phyloP scores from a whole-genome alignment of 2,888 invertebrate species.

The Trilocha varians region DNA sequence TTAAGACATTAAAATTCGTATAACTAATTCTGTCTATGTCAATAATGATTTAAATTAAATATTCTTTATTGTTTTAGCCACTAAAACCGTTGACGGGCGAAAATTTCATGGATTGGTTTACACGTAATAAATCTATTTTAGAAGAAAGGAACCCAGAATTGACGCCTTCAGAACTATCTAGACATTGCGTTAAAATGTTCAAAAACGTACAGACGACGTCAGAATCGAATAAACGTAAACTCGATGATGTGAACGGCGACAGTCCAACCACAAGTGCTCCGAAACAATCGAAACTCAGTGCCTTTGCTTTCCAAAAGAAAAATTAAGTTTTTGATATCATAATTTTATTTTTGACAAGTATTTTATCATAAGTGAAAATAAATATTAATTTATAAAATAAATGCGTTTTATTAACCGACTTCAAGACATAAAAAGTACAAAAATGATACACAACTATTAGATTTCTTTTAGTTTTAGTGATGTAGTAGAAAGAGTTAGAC shows the following conservation, averaged over 20 bases:
- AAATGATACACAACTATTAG: too few species aligned
- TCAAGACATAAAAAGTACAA: too few species aligned
- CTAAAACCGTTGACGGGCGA: conserved; percentile 51
- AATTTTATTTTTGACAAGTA: conserved; percentile 4
- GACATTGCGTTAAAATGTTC: conserved; percentile 66
- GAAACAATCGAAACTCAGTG: conserved; percentile 65
- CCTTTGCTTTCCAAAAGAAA: conserved; percentile 61
- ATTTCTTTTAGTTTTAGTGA: too few species aligned
- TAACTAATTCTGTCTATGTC: neutral
- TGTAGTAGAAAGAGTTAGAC: too few species aligned
- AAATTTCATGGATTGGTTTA: conserved; percentile 75
- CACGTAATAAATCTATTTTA: conserved; percentile 69
- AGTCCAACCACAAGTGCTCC: conserved; percentile 36
- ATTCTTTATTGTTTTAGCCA: conserved; percentile 30
- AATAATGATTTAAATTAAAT: neutral
- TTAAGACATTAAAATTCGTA: neutral
- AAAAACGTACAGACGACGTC: conserved; percentile 46
- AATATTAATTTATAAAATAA: neutral
- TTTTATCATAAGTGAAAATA: neutral
- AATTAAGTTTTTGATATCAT: conserved; percentile 14
- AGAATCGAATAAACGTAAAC: conserved; percentile 46
- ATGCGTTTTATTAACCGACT: too few species aligned
- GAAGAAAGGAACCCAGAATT: conserved; percentile 71
- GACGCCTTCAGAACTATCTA: conserved; percentile 68
- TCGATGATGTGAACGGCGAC: conserved; percentile 39